phyloP scores from a whole-genome alignment of 2,113 vertebrate species.

The Aphelocoma coerulescens region DNA sequence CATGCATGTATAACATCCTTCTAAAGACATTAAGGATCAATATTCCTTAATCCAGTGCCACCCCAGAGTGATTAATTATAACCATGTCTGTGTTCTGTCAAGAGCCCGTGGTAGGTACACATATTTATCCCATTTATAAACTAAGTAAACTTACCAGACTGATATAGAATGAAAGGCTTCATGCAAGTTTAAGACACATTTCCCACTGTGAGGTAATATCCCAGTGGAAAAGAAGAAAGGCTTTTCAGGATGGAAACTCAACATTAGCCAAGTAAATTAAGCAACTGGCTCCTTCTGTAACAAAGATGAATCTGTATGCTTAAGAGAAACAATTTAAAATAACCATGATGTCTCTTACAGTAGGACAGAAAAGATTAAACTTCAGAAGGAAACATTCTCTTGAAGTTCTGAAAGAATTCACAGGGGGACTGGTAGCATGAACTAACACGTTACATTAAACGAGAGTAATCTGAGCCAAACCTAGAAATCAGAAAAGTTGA shows the following conservation, averaged over 20 bases:
- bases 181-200: background rate
- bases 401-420: background rate
- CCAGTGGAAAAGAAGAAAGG: background rate
- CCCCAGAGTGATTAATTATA: constrained; percentile 3
- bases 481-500: background rate
- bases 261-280: background rate
- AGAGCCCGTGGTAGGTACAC: constrained; percentile 7
- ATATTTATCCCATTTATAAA: constrained; percentile 18
- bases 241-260: background rate
- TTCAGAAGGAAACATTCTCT: background rate
- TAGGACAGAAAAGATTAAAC: background rate
- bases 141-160: background rate
- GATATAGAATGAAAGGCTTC: background rate
- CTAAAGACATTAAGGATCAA: background rate
- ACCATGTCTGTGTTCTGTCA: background rate
- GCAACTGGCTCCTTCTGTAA: background rate
- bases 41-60: constrained; percentile 28
- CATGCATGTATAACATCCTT: background rate
- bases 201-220: background rate
- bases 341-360: background rate
- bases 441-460: background rate
- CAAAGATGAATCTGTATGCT: background rate
- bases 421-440: background rate
- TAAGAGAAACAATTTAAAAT: background rate
- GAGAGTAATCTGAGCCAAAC: background rate